A percentile compares a stretch with the other conserved stretches of the same genome.
phyloP scores from a whole-genome alignment of 2,113 vertebrate species.

The Catharus minimus region DNA sequence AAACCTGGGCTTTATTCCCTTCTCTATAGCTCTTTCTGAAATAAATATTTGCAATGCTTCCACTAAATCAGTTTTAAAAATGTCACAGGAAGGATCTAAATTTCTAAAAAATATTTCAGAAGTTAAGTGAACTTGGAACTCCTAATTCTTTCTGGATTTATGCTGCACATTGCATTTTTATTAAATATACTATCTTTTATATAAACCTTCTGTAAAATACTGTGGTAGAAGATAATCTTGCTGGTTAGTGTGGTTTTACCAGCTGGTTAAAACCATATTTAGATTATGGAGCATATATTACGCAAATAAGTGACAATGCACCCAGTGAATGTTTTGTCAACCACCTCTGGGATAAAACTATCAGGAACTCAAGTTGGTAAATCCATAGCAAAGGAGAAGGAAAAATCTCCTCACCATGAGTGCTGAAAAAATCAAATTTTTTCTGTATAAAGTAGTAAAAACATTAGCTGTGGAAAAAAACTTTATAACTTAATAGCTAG shows the following conservation, averaged over 20 bases:
- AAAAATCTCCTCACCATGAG: rapidly evolving
- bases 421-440: neutral
- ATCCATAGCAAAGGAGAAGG: neutral
- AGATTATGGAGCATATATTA: neutral
- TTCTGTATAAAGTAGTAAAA: neutral
- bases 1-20: neutral
- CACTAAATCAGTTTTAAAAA: neutral
- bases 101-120: neutral
- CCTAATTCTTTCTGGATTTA: neutral
- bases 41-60: neutral
- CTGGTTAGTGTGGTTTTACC: neutral
- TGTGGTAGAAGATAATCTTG: neutral
- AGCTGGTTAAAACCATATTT: neutral
- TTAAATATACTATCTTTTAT: neutral
- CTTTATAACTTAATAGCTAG: neutral
- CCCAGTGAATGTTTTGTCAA: neutral
- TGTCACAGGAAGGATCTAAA: neutral
- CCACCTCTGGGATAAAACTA: neutral
- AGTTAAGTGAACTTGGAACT: neutral
- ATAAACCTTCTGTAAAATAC: neutral
- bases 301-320: neutral
- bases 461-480: neutral
- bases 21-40: neutral
- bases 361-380: neutral
- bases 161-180: neutral